Evolutionary conservation across 1,140 invertebrate species (phyloP).

Genomic region (Sycophila sp.): DNA sequence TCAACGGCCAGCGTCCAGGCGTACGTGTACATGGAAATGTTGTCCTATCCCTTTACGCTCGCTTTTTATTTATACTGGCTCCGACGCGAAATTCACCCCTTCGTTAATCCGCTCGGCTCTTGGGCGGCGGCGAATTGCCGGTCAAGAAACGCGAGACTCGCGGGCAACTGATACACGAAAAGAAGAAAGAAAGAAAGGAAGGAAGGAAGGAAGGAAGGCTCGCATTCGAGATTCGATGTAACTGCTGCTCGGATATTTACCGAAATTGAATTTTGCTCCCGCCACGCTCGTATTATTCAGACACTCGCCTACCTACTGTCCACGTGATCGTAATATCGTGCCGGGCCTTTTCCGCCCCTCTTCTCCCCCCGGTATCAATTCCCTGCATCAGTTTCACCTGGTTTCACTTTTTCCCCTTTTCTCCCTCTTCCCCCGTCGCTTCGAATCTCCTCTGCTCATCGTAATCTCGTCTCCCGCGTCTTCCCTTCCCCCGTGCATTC

Average conservation of each 20-base stretch:
- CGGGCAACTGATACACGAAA: too few species aligned
- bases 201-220: not conserved
- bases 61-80: not conserved
- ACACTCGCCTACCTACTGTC: slow-evolving; percentile 26
- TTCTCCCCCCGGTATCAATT: too few species aligned
- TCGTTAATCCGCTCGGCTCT: too few species aligned
- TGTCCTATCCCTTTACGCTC: too few species aligned
- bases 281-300: slow-evolving; percentile 32
- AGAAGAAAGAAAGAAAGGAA: not conserved
- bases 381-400: too few species aligned
- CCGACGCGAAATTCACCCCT: too few species aligned
- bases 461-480: slow-evolving; percentile 24
- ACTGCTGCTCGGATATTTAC: slow-evolving; percentile 47
- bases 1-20: not conserved
- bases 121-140: too few species aligned
- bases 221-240: slow-evolving; percentile 30
- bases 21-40: not conserved
- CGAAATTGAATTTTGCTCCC: slow-evolving; percentile 51
- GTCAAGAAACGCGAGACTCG: too few species aligned
- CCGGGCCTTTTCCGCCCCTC: not conserved
- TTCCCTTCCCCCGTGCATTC: not conserved
- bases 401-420: not conserved
- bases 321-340: slow-evolving; percentile 37
- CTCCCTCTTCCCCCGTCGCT: not conserved
- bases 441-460: slow-evolving; percentile 20